These are phyloP conservation scores for Tanytarsus gracilentus DNA, from an alignment of 2,888 invertebrate genomes.

Conservation along the genomic window DNA sequence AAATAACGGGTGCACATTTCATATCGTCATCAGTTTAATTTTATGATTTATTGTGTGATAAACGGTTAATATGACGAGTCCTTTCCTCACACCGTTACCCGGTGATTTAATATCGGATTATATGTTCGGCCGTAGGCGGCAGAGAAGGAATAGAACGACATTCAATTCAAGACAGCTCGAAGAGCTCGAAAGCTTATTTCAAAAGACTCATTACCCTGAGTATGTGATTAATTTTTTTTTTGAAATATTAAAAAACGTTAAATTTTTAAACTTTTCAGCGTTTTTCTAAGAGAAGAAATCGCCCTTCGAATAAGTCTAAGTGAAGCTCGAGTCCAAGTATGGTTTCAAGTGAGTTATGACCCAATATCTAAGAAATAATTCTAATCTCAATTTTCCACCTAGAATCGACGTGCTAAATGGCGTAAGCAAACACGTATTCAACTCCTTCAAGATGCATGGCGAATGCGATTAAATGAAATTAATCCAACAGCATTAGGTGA, in stretches of 20 bases:
- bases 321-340: conserved; percentile 86
- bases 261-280: not conserved
- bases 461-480: conserved; percentile 60
- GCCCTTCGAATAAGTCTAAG: conserved; percentile 83
- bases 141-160: conserved; percentile 84
- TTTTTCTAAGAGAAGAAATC: conserved; percentile 75
- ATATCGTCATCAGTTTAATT: conserved; percentile 14
- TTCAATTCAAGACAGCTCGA: conserved; percentile 90
- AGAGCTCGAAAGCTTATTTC: conserved; percentile 83
- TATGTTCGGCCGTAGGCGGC: conserved; percentile 81
- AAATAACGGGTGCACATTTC: not conserved
- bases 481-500: conserved; percentile 40
- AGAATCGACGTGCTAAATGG: conserved; percentile 71
- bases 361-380: not conserved
- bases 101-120: conserved; percentile 82
- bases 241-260: not conserved
- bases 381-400: conserved; percentile 37
- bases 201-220: conserved; percentile 91
- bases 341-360: conserved; percentile 22
- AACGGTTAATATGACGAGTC: conserved; percentile 61
- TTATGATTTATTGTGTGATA: not conserved
- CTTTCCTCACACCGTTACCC: conserved; percentile 74
- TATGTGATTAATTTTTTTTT: conserved; percentile 38
- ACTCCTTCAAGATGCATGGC: conserved; percentile 79
- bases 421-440: conserved; percentile 80